Base-by-base conservation (phyloP, 2,113 vertebrate genomes). In the Malurus cyaneus region DNA sequence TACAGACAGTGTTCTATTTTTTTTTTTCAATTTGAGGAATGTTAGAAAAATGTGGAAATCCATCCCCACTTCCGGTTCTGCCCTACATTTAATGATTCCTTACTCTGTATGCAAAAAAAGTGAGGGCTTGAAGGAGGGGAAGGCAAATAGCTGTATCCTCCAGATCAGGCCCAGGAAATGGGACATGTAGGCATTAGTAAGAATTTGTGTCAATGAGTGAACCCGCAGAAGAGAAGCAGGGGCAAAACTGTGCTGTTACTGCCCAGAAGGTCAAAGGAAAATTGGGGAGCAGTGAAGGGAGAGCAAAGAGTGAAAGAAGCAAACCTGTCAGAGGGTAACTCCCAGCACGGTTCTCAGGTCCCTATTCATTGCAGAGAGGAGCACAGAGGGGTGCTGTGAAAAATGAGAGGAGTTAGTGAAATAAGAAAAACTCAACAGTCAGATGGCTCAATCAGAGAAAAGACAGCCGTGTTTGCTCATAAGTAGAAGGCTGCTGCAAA, bases 1-100 rank as follows among this genome's bases (percentile, higher is more conserved):
- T 71, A 14, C 47, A 47, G 26, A 25, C 14, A 21, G 4, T 11
- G 5, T 49, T 64, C n/a, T n/a, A n/a, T n/a, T n/a, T 31, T 4
- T n/a, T 62, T 46, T 66, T 59, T 62, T 53, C 9, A 32, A 1
- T 32, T 44, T 73, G 25, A 54, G 62, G 7, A 20, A 46, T 36
- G 4, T 53, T 26, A 70, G 17, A 70, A 57, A 65, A 78, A 42
- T 32, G 8, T 31, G 5, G 15, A 34, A 41, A 25, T 31, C 16
- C 9, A 19, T 7, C 10, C 18, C 5, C 4, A 44, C 3, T 18
- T 11, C 8, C 15, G 16, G 0, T 56, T 67, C 26, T 6, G 3
- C 5, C 28, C 26, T 1, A 1, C 1, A 0, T 72, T 49, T 53
- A 54, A 32, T 60, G n/a, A 41, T 59, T 67, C 25, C 9, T 66